phyloP scores from a whole-genome alignment of 35 echinoderm and acorn worm species.

The Anneissia japonica region DNA sequence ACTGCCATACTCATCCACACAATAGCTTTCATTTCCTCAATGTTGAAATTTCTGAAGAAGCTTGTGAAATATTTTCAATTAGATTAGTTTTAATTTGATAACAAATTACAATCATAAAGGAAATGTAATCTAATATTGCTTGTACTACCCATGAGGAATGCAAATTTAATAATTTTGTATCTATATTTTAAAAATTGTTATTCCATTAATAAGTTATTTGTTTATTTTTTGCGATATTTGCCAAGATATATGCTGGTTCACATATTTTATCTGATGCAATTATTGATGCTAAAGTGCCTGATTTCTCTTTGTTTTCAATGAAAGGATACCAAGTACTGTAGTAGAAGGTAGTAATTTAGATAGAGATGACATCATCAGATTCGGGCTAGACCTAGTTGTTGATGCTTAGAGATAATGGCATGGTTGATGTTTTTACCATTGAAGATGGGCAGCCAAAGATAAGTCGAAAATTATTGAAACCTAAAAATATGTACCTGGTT shows the following conservation, averaged over 20 bases:
- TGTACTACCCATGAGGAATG: too few species aligned
- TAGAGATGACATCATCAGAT: background rate
- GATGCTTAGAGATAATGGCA: background rate
- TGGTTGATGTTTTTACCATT: background rate
- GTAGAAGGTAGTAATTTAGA: background rate
- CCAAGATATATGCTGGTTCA: background rate
- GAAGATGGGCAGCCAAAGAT: background rate
- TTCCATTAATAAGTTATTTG: background rate
- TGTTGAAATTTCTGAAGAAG: too few species aligned
- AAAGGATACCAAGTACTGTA: background rate
- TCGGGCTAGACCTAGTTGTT: background rate
- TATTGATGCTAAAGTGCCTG: background rate
- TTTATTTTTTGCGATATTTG: too few species aligned
- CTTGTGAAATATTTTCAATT: too few species aligned
- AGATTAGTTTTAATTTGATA: too few species aligned
- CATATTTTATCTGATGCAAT: background rate
- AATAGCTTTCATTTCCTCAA: too few species aligned
- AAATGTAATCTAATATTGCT: too few species aligned
- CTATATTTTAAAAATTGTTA: constrained; percentile 3
- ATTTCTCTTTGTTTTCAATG: background rate
- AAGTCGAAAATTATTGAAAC: too few species aligned
- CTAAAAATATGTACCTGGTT: too few species aligned
- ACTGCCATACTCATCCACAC: too few species aligned
- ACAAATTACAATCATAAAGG: too few species aligned
- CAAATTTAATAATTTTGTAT: background rate